Conservation (phyloP, 2,113 vertebrate species). For the Phodopus roborovskii region DNA sequence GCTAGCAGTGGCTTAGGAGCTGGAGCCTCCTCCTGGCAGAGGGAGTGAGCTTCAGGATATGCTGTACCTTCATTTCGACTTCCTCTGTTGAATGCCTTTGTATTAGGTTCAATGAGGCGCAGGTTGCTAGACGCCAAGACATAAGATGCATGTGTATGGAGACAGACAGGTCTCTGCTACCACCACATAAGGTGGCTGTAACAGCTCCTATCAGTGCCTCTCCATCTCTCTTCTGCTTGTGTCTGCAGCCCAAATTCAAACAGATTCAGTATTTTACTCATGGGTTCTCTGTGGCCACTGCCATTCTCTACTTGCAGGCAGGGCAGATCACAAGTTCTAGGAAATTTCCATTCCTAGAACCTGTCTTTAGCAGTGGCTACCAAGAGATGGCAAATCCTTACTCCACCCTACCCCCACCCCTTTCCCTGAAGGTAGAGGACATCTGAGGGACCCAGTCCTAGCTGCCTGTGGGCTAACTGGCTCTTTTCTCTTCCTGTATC, state of each 20-base stretch:
- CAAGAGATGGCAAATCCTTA: not conserved
- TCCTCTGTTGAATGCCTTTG: too few species aligned
- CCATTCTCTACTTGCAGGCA: not conserved
- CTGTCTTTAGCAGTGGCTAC: not conserved
- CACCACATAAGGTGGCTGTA: not conserved
- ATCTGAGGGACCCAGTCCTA: not conserved
- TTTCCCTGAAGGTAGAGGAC: not conserved
- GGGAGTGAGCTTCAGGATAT: not conserved
- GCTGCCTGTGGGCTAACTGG: not conserved
- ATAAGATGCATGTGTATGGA: not conserved
- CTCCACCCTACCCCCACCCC: accelerated
- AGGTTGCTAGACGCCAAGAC: not conserved
- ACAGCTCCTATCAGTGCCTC: not conserved
- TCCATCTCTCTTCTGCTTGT: not conserved
- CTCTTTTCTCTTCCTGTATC: not conserved
- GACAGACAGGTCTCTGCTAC: not conserved
- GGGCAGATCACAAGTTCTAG: not conserved
- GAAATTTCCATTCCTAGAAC: not conserved
- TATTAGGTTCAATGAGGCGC: not conserved
- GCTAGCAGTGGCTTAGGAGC: not conserved
- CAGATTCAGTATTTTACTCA: not conserved
- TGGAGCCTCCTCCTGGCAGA: not conserved
- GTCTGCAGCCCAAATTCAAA: not conserved
- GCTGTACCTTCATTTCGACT: too few species aligned
- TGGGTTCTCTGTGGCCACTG: not conserved